Evolutionary conservation across 92 coral and sea anemone genomes (phyloP).

Genomic region (Porites evermanni): DNA sequence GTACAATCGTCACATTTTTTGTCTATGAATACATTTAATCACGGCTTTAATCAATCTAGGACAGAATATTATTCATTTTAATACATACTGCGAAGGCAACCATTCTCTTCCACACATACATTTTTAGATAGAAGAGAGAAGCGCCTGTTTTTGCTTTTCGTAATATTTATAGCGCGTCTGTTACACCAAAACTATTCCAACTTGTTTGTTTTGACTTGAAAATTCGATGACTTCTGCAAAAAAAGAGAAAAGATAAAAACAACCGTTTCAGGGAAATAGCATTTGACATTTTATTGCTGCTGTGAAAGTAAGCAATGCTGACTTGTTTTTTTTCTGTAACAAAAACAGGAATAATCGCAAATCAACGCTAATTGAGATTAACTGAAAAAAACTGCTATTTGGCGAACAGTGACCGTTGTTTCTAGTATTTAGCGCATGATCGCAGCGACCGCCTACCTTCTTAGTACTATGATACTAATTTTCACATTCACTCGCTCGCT

Average conservation of each 20-base stretch:
- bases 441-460: neutral
- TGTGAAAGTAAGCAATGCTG: neutral
- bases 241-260: too few relatives aligned
- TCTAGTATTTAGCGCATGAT: neutral
- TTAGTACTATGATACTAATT: neutral
- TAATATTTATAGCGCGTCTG: too few relatives aligned
- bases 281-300: neutral
- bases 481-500: neutral
- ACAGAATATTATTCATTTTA: neutral
- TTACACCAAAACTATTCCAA: neutral
- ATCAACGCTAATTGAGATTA: neutral
- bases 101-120: neutral
- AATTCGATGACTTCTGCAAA: neutral
- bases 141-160: too few relatives aligned
- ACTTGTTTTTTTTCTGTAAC: neutral
- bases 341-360: neutral
- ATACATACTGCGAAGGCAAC: slow-evolving; percentile 3
- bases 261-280: too few relatives aligned
- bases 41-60: slow-evolving; percentile 9
- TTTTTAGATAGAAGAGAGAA: too few relatives aligned
- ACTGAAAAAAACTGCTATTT: neutral
- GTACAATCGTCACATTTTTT: neutral
- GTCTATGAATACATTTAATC: neutral
- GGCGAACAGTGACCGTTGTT: neutral
- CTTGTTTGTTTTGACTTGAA: neutral